Conservation (phyloP, 2,113 vertebrate genomes). For the Bufo gargarizans region DNA sequence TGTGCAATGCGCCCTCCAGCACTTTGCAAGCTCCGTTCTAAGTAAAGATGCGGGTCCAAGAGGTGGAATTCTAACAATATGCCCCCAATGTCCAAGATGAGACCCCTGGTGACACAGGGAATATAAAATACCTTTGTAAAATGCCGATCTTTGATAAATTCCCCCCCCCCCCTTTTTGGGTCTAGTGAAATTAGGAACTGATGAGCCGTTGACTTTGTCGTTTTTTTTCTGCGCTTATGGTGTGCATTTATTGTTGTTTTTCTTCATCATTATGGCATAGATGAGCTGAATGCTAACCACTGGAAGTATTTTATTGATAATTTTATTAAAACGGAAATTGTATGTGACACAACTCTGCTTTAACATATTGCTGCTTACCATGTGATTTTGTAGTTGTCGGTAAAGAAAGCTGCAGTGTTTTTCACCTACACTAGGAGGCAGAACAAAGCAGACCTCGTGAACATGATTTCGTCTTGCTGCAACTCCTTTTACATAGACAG, state of each 20-base stretch:
- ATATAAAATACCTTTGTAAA: too few species aligned
- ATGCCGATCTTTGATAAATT: too few species aligned
- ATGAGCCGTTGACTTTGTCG: not conserved
- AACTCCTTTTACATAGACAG: too few species aligned
- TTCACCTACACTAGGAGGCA: not conserved
- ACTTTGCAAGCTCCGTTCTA: too few species aligned
- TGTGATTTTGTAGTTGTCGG: not conserved
- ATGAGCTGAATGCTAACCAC: not conserved
- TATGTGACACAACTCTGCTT: not conserved
- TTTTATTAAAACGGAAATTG: slow-evolving; percentile 19
- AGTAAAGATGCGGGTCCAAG: too few species aligned
- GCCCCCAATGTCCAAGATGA: too few species aligned
- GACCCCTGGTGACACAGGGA: too few species aligned
- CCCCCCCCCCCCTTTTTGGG: too few species aligned
- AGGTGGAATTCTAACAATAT: too few species aligned
- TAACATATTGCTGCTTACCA: too few species aligned
- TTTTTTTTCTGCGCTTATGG: not conserved
- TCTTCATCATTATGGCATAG: not conserved
- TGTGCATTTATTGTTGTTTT: not conserved
- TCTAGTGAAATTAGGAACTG: not conserved
- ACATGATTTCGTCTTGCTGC: too few species aligned
- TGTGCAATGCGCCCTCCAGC: too few species aligned
- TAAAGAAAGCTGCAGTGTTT: not conserved
- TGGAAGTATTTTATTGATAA: slow-evolving; percentile 8
- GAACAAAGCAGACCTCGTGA: not conserved